Percentiles rank a stretch among this genome's conserved stretches.
phyloP scores from a whole-genome alignment of 2,888 invertebrate species.

The Luperina testacea region DNA sequence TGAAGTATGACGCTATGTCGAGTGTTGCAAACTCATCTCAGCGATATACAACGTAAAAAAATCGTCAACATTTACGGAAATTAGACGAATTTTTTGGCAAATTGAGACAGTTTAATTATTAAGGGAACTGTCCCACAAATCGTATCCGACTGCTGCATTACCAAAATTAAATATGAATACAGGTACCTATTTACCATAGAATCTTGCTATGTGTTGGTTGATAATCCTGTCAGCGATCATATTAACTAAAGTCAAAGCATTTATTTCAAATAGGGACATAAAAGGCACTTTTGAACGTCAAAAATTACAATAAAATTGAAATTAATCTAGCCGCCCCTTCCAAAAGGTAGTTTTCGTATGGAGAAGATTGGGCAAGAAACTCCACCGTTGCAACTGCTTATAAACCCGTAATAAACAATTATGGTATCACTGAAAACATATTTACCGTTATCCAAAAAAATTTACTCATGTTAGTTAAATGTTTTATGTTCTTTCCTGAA shows the following conservation, averaged over 20 bases:
- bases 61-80: background rate
- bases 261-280: no score
- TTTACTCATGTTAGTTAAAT: background rate
- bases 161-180: background rate
- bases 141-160: background rate
- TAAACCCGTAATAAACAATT: background rate
- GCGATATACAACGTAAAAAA: no score
- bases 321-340: no score
- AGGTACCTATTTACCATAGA: background rate
- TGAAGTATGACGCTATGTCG: background rate
- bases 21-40: background rate
- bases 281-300: no score
- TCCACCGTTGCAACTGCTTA: background rate
- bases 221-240: background rate
- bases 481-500: background rate
- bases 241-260: background rate
- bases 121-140: background rate
- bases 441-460: background rate
- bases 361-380: no score
- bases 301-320: no score
- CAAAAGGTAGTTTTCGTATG: no score
- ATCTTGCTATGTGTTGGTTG: slow-evolving; percentile 14
- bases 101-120: background rate
- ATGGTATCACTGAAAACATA: background rate
- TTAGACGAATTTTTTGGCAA: background rate